phyloP scores from a whole-genome alignment of 2,797 vertebrate genomes.

The Sus cebifrons region DNA sequence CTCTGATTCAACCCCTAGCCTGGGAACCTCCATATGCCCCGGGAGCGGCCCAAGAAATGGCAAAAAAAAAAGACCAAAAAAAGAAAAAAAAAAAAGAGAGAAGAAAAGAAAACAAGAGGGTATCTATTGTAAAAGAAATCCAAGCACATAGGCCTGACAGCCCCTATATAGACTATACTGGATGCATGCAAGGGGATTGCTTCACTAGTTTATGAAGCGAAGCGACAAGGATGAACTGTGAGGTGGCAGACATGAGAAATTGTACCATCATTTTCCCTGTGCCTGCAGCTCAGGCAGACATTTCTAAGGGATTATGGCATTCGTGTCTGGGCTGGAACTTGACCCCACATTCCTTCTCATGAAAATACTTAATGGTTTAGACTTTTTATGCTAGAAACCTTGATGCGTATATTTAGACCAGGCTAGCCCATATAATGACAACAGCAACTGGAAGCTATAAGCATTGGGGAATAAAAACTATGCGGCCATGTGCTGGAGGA shows the following conservation, averaged over 20 bases:
- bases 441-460: conserved; percentile 21
- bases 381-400: conserved; percentile 21
- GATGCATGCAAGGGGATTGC: not conserved
- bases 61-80: no score
- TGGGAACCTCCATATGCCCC: no score
- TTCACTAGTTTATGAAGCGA: conserved; percentile 8
- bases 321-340: not conserved
- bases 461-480: not conserved
- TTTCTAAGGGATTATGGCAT: not conserved
- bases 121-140: not conserved
- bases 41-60: no score
- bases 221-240: not conserved
- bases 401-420: conserved; percentile 23
- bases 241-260: not conserved
- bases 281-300: not conserved
- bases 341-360: not conserved
- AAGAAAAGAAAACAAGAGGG: no score
- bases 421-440: not conserved
- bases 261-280: not conserved
- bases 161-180: not conserved
- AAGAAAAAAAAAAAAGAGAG: no score
- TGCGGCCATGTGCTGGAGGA: not conserved
- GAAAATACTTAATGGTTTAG: conserved; percentile 33
- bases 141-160: not conserved
- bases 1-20: no score